Evolutionary conservation across 2,113 vertebrate genomes (phyloP).

Genomic region (Psittacus erithacus): DNA sequence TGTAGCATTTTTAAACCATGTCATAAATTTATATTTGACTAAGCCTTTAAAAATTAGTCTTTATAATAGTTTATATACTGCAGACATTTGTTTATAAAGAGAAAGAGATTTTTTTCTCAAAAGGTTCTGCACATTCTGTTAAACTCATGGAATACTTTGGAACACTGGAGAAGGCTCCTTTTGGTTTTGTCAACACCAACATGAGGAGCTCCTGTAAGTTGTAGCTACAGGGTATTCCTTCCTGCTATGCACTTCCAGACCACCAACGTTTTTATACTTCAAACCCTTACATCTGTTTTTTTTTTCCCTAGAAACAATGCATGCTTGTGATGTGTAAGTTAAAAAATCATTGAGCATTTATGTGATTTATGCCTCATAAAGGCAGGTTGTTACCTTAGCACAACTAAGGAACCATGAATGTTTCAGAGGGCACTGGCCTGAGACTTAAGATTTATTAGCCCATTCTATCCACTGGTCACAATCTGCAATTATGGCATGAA

Average conservation of each 20-base stretch:
- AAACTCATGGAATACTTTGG: background rate
- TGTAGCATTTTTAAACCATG: background rate
- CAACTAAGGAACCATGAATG: background rate
- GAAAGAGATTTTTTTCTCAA: background rate
- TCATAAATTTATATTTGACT: background rate
- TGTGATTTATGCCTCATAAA: background rate
- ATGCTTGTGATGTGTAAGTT: background rate
- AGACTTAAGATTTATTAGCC: background rate
- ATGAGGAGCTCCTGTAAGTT: background rate
- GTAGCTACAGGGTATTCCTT: background rate
- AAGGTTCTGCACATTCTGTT: background rate
- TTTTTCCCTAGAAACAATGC: background rate
- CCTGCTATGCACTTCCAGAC: background rate
- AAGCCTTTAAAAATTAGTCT: background rate
- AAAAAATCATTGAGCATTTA: background rate
- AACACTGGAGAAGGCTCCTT: background rate
- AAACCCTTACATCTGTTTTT: background rate
- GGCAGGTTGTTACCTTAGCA: background rate
- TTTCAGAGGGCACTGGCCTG: background rate
- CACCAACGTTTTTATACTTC: background rate
- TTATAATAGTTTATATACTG: background rate
- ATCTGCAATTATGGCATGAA: background rate
- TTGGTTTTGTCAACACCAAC: background rate
- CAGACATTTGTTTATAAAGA: background rate
- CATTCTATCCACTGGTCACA: background rate